phyloP scores from a whole-genome alignment of 2,113 vertebrate genomes.

The Arenaria interpres region DNA sequence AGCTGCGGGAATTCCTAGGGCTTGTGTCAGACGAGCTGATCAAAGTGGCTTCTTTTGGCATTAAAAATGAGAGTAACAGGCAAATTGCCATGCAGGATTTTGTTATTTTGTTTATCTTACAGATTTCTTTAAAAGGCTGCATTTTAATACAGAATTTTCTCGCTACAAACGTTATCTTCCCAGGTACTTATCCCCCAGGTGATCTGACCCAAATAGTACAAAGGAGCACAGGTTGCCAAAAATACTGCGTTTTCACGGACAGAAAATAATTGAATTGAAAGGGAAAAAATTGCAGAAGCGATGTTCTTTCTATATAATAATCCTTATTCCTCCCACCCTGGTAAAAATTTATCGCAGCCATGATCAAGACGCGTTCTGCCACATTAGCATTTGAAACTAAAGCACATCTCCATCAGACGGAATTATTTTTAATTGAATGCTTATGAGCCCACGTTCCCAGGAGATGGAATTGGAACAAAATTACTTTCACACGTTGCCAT shows the following conservation, averaged over 20 bases:
- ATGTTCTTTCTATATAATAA: background rate
- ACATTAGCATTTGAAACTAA: conserved; percentile 1
- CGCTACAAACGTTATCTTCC: background rate
- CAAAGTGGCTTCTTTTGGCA: background rate
- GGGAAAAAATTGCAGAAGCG: background rate
- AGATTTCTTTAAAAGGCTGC: background rate
- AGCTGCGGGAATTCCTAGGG: conserved; percentile 1
- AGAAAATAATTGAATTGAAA: background rate
- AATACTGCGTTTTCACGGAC: background rate
- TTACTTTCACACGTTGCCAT: conserved; percentile 53
- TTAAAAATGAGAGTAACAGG: background rate
- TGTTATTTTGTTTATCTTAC: background rate
- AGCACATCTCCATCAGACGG: background rate
- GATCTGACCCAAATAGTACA: background rate
- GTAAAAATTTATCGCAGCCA: background rate
- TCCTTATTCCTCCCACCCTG: background rate
- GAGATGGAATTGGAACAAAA: conserved; percentile 43
- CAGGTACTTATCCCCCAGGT: background rate
- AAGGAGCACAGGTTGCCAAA: background rate
- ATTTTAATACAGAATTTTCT: background rate
- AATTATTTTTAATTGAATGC: conserved; percentile 41
- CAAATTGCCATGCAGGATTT: background rate
- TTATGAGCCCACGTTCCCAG: conserved; percentile 33
- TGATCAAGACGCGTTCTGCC: background rate
- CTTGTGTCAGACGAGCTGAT: background rate